phyloP scores from a whole-genome alignment of 2,888 invertebrate species.

The Didymodactylos carnosus region DNA sequence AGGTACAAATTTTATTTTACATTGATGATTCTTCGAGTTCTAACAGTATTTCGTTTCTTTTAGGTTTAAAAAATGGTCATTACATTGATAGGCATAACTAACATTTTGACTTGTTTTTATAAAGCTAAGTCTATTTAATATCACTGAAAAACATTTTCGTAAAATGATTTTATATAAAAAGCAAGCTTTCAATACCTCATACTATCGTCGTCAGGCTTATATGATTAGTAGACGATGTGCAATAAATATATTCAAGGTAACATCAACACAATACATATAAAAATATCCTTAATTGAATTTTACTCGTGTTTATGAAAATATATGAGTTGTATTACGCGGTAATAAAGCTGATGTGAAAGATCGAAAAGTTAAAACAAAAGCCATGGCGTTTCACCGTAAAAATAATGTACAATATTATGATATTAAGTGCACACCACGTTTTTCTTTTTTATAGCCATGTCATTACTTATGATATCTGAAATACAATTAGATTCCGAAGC shows the following conservation, averaged over 20 bases:
- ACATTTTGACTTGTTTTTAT: too few species aligned
- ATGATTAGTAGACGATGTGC: constrained; percentile 58
- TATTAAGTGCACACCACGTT: constrained; percentile 97
- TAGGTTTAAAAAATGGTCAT: constrained; percentile 77
- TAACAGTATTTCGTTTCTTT: neutral
- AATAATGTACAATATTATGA: constrained; percentile 99
- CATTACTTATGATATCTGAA: constrained; percentile 39
- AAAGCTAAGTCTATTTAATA: too few species aligned
- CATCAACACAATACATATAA: constrained; percentile 97
- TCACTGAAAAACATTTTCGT: too few species aligned
- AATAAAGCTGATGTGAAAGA: constrained; percentile 99
- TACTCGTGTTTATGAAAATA: constrained; percentile 94
- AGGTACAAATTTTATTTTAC: constrained; percentile 37
- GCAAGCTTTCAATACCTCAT: too few species aligned
- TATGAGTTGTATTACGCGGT: constrained; percentile 98
- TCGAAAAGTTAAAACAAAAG: constrained; percentile 97
- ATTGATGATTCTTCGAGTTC: too few species aligned
- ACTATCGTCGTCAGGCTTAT: too few species aligned
- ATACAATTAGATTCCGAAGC: constrained; percentile 35
- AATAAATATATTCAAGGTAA: constrained; percentile 98
- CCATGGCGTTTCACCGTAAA: constrained; percentile 95
- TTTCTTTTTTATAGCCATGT: neutral
- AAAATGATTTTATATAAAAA: too few species aligned
- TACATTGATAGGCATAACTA: too few species aligned
- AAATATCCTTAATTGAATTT: constrained; percentile 99